phyloP scores from a whole-genome alignment of 2,797 vertebrate genomes.

The Trematomus bernacchii region DNA sequence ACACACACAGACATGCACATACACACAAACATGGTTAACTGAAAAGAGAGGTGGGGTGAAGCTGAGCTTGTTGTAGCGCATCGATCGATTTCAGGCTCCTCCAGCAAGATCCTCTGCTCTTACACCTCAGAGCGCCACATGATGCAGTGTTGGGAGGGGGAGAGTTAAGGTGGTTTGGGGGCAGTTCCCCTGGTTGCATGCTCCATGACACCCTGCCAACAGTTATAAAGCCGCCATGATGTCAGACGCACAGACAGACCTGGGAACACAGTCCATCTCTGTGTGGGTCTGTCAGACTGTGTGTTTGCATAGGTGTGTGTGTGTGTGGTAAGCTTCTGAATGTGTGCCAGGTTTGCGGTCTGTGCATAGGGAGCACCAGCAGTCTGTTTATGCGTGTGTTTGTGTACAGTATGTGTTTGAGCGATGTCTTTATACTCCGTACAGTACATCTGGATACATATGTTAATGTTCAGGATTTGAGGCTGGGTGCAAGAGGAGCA shows the following conservation, averaged over 20 bases:
- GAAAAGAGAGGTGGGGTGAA: slow-evolving; percentile 35
- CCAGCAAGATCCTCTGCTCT: slow-evolving; percentile 69
- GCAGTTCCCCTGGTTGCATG: slow-evolving; percentile 33
- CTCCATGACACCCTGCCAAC: slow-evolving; percentile 79
- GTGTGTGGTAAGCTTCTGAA: slow-evolving; percentile 21
- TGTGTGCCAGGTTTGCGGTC: slow-evolving; percentile 22
- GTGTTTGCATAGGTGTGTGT: slow-evolving; percentile 24
- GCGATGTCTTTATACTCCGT: slow-evolving; percentile 35
- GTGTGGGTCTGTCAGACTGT: slow-evolving; percentile 31
- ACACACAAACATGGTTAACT: slow-evolving; percentile 40
- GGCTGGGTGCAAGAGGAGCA: slow-evolving; percentile 54
- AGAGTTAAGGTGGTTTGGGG: slow-evolving; percentile 22
- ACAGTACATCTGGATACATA: slow-evolving; percentile 59
- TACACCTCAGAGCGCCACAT: slow-evolving; percentile 74
- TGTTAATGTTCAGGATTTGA: slow-evolving; percentile 74
- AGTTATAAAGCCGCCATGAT: slow-evolving; percentile 83
- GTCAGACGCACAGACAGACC: slow-evolving; percentile 76
- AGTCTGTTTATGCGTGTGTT: slow-evolving; percentile 40
- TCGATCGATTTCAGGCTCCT: slow-evolving; percentile 80
- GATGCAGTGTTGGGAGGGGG: slow-evolving; percentile 60
- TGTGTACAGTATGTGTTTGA: slow-evolving; percentile 28
- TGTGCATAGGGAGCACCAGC: slow-evolving; percentile 10
- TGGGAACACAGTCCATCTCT: slow-evolving; percentile 57
- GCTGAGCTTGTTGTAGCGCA: slow-evolving; percentile 56
- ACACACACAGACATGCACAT: slow-evolving; percentile 39